These are phyloP conservation scores for Torymus texanus DNA, from an alignment of 2,888 invertebrate genomes.

Conservation along the genomic window DNA sequence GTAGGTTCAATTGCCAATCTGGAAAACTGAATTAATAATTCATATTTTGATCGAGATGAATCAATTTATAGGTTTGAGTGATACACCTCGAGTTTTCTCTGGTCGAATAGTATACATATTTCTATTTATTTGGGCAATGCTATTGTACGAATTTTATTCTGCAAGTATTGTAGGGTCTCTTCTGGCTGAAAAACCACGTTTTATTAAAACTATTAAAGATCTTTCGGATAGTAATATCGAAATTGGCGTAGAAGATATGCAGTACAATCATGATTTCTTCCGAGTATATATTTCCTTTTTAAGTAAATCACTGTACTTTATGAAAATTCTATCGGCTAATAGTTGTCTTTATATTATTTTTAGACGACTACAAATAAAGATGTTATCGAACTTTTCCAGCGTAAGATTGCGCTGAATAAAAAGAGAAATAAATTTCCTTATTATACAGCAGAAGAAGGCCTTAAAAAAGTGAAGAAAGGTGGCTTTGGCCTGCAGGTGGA, in stretches of 20 bases:
- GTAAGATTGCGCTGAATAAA: conserved; percentile 75
- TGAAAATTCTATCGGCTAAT: neutral
- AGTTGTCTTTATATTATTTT: neutral
- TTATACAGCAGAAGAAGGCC: conserved; percentile 77
- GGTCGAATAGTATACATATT: conserved; percentile 68
- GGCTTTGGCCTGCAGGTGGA: conserved; percentile 85
- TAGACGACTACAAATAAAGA: conserved; percentile 81
- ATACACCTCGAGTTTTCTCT: conserved; percentile 75
- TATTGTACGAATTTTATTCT: conserved; percentile 72
- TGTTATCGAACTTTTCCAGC: conserved; percentile 78
- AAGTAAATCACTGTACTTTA: neutral
- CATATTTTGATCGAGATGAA: no score
- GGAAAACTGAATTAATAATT: neutral
- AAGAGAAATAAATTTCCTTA: conserved; percentile 61
- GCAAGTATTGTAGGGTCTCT: conserved; percentile 71
- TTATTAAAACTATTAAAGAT: conserved; percentile 67
- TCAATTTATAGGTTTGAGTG: conserved; percentile 72
- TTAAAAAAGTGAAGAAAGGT: conserved; percentile 79
- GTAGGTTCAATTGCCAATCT: conserved; percentile 52
- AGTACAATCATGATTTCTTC: conserved; percentile 68
- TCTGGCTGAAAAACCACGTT: conserved; percentile 67
- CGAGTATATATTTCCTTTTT: conserved; percentile 57
- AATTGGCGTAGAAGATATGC: conserved; percentile 68
- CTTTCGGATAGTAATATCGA: conserved; percentile 68
- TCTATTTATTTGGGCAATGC: conserved; percentile 67